Evolutionary conservation across 2,797 vertebrate species (phyloP).

Genomic region (Sebastes dallii): DNA sequence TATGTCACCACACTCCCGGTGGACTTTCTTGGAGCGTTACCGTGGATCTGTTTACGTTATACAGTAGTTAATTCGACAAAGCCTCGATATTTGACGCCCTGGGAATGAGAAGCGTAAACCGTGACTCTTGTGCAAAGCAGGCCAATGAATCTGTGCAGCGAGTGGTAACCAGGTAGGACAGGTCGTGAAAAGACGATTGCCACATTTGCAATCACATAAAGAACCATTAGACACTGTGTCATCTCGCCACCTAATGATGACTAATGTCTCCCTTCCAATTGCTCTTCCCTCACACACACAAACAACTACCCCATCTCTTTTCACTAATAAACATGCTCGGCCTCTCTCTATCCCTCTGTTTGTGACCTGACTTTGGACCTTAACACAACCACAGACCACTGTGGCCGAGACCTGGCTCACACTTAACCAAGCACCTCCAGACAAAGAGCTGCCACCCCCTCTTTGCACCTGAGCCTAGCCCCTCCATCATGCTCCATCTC

Average conservation of each 20-base stretch:
- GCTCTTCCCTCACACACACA: slow-evolving; percentile 16
- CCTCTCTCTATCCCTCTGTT: slow-evolving; percentile 1
- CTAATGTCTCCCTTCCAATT: slow-evolving; percentile 87
- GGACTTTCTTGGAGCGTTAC: no score
- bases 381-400: slow-evolving; percentile 41
- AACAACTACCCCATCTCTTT: not conserved
- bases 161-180: slow-evolving; percentile 89
- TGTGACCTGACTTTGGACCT: slow-evolving; percentile 68
- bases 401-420: slow-evolving; percentile 54
- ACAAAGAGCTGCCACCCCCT: slow-evolving; percentile 70
- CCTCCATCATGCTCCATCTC: slow-evolving; percentile 82
- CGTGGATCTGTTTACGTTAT: no score
- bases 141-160: slow-evolving; percentile 83
- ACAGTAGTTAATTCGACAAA: no score
- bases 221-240: slow-evolving; percentile 91
- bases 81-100: no score
- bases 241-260: slow-evolving; percentile 93
- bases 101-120: not conserved
- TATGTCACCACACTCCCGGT: no score
- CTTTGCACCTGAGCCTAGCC: slow-evolving; percentile 82
- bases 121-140: slow-evolving; percentile 42
- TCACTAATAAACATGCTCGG: slow-evolving; percentile 33
- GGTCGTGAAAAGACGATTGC: slow-evolving; percentile 87
- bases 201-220: slow-evolving; percentile 88
- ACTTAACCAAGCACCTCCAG: slow-evolving; percentile 72